phyloP scores from a whole-genome alignment of 30 jellyfish, hydroid and myxozoan genomes.

The Sanderia malayensis region DNA sequence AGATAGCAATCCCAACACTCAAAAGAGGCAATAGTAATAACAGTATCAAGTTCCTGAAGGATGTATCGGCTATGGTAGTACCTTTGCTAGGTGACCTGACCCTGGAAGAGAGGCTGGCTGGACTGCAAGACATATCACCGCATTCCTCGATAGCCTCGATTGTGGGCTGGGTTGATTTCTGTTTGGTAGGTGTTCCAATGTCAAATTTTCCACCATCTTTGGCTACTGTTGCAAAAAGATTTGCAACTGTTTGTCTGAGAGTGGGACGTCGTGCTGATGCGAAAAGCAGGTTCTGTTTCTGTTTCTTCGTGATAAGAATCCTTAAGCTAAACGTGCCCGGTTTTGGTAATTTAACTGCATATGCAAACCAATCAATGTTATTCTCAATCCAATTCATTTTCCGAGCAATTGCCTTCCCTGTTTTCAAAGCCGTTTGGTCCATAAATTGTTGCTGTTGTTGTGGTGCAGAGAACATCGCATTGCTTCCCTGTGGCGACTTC shows the following conservation, averaged over 20 bases:
- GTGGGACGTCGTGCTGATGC: not conserved
- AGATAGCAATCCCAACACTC: too few species aligned
- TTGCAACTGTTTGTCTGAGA: not conserved
- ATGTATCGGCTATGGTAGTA: too few species aligned
- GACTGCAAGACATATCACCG: not conserved
- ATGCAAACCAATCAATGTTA: constrained; percentile 15
- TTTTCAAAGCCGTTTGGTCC: constrained; percentile 4
- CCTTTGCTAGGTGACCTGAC: not conserved
- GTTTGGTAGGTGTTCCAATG: not conserved
- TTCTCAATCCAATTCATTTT: constrained; percentile 10
- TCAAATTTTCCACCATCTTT: not conserved
- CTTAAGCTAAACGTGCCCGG: not conserved
- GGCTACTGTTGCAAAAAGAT: not conserved
- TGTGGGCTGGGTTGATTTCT: not conserved
- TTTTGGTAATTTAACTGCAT: constrained; percentile 1
- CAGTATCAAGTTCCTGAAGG: too few species aligned
- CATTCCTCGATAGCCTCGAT: not conserved
- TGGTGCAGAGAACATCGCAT: too few species aligned
- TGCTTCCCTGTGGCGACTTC: too few species aligned
- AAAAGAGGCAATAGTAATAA: too few species aligned
- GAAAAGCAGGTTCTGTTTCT: not conserved
- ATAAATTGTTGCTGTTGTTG: not conserved
- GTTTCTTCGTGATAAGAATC: not conserved
- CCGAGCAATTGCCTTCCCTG: not conserved
- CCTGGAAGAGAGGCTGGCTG: not conserved